These are phyloP conservation scores for Homarus americanus DNA, from an alignment of 1,140 invertebrate species.

Conservation along the genomic window DNA sequence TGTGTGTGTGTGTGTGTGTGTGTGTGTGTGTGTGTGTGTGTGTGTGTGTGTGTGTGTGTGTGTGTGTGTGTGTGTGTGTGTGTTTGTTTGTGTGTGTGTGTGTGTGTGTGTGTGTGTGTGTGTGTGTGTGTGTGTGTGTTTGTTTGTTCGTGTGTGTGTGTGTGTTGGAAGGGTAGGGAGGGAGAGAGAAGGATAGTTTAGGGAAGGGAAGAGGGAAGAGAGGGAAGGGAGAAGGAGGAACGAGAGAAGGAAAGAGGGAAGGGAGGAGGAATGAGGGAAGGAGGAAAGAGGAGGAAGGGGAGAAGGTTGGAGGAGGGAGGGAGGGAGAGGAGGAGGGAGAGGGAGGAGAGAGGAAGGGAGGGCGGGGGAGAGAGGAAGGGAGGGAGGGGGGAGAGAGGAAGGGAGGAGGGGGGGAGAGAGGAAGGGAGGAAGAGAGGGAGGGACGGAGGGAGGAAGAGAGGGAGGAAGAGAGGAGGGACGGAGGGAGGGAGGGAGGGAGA, in stretches of 20 bases:
- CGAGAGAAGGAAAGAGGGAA: neutral
- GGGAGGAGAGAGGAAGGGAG: neutral
- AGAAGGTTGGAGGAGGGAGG: neutral
- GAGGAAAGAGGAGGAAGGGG: neutral
- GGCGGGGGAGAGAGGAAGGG: neutral
- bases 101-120: too few species aligned
- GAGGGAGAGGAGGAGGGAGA: neutral
- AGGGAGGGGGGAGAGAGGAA: neutral
- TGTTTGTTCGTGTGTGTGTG: too few species aligned
- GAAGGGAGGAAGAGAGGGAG: neutral
- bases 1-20: neutral
- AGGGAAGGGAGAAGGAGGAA: neutral
- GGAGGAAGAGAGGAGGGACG: neutral
- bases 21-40: neutral
- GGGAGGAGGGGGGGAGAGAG: neutral
- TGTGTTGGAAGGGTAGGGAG: too few species aligned
- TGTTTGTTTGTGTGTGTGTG: too few species aligned
- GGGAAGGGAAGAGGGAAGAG: neutral
- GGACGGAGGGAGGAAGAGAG: neutral
- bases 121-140: too few species aligned
- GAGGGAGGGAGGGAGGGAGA: neutral
- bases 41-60: neutral
- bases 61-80: neutral
- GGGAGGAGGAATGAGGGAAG: neutral
- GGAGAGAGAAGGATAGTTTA: neutral